These are phyloP conservation scores for Nowickia ferox DNA, from an alignment of 2,888 invertebrate genomes.

Conservation along the genomic window DNA sequence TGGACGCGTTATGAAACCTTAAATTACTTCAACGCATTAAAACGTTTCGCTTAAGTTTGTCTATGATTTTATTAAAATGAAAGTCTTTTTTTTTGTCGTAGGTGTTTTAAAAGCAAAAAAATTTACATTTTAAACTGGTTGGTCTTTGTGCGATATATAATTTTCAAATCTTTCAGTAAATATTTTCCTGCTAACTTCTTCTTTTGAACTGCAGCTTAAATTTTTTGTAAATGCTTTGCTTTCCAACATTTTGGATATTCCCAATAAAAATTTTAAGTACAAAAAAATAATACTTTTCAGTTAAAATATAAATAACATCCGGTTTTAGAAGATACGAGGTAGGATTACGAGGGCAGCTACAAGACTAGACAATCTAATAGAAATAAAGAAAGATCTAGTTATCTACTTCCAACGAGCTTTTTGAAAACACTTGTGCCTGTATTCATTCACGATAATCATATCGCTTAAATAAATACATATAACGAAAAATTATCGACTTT, in stretches of 20 bases:
- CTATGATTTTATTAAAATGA: not conserved
- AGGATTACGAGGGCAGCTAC: not conserved
- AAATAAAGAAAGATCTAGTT: no score
- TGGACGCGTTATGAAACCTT: slow-evolving; percentile 38
- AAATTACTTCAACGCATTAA: slow-evolving; percentile 8
- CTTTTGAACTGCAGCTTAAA: slow-evolving; percentile 23
- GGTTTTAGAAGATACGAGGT: not conserved
- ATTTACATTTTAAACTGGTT: slow-evolving; percentile 65
- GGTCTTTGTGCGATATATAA: slow-evolving; percentile 1
- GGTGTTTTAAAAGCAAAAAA: slow-evolving; percentile 50
- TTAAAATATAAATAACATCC: slow-evolving; percentile 18
- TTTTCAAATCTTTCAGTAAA: not conserved
- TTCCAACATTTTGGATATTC: slow-evolving; percentile 33
- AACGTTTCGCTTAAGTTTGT: slow-evolving; percentile 21
- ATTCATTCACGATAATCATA: no score
- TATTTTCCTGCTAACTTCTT: slow-evolving; percentile 34
- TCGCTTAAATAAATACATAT: no score
- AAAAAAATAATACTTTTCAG: slow-evolving; percentile 14
- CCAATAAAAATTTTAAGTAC: slow-evolving; percentile 2
- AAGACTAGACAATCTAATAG: not conserved
- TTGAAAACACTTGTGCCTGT: no score
- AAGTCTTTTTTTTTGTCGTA: slow-evolving; percentile 43
- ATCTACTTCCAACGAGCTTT: not conserved
- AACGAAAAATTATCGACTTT: no score
- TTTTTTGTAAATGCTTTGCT: slow-evolving; percentile 7